Conservation (phyloP, 2,113 vertebrate genomes). For the Dasyprocta punctata region DNA sequence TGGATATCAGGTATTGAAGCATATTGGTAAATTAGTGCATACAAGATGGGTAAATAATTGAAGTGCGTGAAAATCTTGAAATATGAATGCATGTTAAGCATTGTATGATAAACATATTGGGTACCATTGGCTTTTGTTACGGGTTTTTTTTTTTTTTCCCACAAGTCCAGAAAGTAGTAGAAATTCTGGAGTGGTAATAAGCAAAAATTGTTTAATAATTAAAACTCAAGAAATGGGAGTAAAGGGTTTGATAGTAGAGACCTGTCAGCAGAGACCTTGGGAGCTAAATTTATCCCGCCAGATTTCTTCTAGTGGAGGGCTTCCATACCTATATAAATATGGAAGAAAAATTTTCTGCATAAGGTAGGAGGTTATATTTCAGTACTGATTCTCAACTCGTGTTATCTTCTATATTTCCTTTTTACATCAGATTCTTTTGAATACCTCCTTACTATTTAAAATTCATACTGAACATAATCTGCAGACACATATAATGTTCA, state of each 20-base stretch:
- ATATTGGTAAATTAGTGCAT: not conserved
- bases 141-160: not conserved
- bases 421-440: not conserved
- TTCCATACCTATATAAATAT: not conserved
- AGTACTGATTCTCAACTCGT: not conserved
- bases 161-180: not conserved
- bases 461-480: not conserved
- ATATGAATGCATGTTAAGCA: not conserved
- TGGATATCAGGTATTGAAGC: not conserved
- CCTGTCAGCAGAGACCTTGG: not conserved
- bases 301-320: not conserved
- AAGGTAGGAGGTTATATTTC: not conserved
- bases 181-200: not conserved
- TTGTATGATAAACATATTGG: not conserved
- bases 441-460: constrained; percentile 26
- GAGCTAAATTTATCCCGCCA: not conserved
- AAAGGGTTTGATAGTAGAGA: not conserved
- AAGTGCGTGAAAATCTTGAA: not conserved
- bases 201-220: not conserved
- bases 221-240: not conserved
- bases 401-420: not conserved
- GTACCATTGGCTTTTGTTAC: not conserved
- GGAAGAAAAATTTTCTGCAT: not conserved
- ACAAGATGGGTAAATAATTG: not conserved
- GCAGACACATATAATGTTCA: not conserved